phyloP scores from a whole-genome alignment of 2,888 invertebrate species.

The Clusia tigrina region DNA sequence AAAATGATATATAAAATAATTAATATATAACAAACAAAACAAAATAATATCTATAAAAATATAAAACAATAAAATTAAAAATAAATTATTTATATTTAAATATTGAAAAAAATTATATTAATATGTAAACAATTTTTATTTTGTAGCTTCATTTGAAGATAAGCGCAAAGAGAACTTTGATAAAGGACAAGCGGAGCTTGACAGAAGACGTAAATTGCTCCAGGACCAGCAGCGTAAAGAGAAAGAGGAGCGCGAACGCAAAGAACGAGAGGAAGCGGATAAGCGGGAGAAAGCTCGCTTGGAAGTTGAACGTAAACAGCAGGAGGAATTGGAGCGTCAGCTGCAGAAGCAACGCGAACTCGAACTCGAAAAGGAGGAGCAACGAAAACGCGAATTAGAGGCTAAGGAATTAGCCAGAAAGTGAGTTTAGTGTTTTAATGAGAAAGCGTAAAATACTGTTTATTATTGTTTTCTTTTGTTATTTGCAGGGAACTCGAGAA shows the following conservation, averaged over 20 bases:
- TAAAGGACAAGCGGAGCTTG: conserved; percentile 96
- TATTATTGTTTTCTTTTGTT: conserved; percentile 4
- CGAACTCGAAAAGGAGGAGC: conserved; percentile 79
- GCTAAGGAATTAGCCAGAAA: conserved; percentile 80
- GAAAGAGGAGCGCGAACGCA: conserved; percentile 90
- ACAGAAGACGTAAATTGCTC: conserved; percentile 86
- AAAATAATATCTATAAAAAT: too few relatives aligned
- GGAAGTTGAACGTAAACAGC: conserved; percentile 78
- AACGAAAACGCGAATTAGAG: conserved; percentile 79
- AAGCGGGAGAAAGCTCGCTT: conserved; percentile 82
- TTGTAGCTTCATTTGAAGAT: conserved; percentile 87
- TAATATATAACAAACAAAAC: too few relatives aligned
- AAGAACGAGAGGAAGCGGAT: conserved; percentile 90
- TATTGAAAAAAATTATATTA: too few relatives aligned
- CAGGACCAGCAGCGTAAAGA: conserved; percentile 90
- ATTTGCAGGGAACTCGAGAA: conserved; percentile 84
- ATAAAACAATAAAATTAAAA: too few relatives aligned
- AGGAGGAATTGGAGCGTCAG: conserved; percentile 86
- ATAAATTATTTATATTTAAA: not conserved
- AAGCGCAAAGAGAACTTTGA: conserved; percentile 97
- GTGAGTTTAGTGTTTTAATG: conserved; percentile 43
- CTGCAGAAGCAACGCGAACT: conserved; percentile 80
- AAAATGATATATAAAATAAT: too few relatives aligned
- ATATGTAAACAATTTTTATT: conserved; percentile 21
- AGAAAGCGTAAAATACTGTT: not conserved